A percentile compares a stretch with the other conserved stretches of the same genome.
These are phyloP conservation scores for Cabera pusaria DNA, from an alignment of 2,888 invertebrate species.

Conservation along the genomic window DNA sequence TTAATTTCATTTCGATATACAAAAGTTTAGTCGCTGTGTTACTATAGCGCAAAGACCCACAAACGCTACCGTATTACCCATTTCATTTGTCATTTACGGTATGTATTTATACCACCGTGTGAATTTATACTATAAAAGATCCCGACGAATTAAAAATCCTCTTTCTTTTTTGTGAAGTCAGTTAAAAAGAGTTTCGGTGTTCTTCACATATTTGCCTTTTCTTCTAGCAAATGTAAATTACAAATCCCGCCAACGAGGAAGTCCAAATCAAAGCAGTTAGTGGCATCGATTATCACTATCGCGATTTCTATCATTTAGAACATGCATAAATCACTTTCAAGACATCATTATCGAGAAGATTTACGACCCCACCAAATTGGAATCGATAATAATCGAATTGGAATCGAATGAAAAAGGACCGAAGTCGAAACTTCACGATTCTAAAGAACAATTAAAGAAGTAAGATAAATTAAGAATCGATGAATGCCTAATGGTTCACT, in stretches of 20 bases:
- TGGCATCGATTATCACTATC: slow-evolving; percentile 9
- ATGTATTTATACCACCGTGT: no score
- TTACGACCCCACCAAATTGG: slow-evolving; percentile 58
- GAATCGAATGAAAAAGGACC: slow-evolving; percentile 42
- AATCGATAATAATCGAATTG: slow-evolving; percentile 54
- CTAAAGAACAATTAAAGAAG: slow-evolving; percentile 69
- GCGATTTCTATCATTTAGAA: slow-evolving; percentile 28
- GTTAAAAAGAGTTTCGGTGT: no score
- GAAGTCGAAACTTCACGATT: slow-evolving; percentile 55
- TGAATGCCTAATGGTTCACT: slow-evolving; percentile 75
- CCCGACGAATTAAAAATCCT: no score
- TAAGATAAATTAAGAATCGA: slow-evolving; percentile 78
- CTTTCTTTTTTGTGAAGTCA: no score
- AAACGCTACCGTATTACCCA: no score
- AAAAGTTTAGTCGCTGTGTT: no score
- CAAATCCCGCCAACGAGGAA: slow-evolving; percentile 6
- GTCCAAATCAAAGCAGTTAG: slow-evolving; percentile 11
- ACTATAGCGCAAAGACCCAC: no score
- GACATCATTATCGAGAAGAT: slow-evolving; percentile 46
- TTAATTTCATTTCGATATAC: no score
- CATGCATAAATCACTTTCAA: slow-evolving; percentile 37
- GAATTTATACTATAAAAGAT: no score
- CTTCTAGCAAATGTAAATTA: no score
- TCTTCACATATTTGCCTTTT: no score
- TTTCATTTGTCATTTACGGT: no score